Evolutionary conservation across 2,113 vertebrate species (phyloP).

Genomic region (Heterotis niloticus): DNA sequence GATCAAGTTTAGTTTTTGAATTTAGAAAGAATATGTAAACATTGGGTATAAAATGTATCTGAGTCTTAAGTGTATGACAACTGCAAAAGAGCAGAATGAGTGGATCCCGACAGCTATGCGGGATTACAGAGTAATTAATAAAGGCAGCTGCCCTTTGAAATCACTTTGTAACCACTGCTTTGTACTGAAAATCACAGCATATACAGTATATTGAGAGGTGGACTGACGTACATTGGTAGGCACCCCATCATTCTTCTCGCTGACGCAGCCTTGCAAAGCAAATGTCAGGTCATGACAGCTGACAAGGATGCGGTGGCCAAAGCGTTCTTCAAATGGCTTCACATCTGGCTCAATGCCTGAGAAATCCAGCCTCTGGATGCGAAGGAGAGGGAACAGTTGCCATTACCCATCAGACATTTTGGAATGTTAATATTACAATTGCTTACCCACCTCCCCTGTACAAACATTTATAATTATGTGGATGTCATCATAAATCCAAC

Average conservation of each 20-base stretch:
- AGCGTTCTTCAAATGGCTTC: conserved; percentile 91
- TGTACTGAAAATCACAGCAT: not conserved
- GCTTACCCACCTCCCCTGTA: not conserved
- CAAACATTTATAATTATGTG: not conserved
- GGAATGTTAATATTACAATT: not conserved
- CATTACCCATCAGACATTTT: not conserved
- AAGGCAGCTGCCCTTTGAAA: too few species aligned
- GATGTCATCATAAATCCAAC: not conserved
- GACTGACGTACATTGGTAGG: conserved; percentile 77
- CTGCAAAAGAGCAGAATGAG: too few species aligned
- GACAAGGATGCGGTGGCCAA: conserved; percentile 79
- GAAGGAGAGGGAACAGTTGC: conserved; percentile 22
- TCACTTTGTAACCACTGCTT: too few species aligned
- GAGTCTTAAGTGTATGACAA: too few species aligned
- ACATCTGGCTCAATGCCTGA: conserved; percentile 91
- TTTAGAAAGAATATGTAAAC: too few species aligned
- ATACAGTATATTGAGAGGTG: not conserved
- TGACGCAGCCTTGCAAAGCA: conserved; percentile 81
- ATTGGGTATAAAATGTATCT: too few species aligned
- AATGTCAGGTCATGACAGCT: conserved; percentile 88
- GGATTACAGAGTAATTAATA: too few species aligned
- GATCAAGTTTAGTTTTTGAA: too few species aligned
- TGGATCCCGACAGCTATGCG: too few species aligned
- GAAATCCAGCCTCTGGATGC: conserved; percentile 84
- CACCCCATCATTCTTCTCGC: conserved; percentile 70